These are phyloP conservation scores for Pipra filicauda DNA, from an alignment of 2,113 vertebrate genomes.

Conservation along the genomic window DNA sequence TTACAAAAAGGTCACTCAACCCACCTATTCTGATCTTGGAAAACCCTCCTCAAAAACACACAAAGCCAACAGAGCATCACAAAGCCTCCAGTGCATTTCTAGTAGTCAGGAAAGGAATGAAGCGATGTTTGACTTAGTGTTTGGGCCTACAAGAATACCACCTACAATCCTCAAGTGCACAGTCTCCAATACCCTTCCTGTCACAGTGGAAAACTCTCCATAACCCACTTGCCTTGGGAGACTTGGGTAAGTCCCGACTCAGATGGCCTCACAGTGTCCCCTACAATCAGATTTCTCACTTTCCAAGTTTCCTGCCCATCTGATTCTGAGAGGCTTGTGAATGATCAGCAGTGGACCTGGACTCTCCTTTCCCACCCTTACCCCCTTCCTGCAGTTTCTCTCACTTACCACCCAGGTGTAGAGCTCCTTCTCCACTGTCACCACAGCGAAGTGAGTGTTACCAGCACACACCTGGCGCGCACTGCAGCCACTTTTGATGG, in stretches of 20 bases:
- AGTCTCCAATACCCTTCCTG: not conserved
- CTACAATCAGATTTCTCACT: not conserved
- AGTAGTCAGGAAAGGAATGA: not conserved
- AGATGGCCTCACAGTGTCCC: not conserved
- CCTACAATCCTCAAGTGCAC: not conserved
- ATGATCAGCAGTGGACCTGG: not conserved
- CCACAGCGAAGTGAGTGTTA: conserved; percentile 96
- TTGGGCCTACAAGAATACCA: not conserved
- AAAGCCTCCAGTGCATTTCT: not conserved
- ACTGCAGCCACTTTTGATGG: conserved; percentile 93
- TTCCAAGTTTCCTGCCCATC: not conserved
- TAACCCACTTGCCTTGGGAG: not conserved
- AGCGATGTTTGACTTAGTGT: not conserved
- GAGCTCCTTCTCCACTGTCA: conserved; percentile 97
- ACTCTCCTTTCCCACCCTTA: not conserved
- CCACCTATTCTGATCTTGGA: not conserved
- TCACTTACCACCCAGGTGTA: conserved; percentile 98
- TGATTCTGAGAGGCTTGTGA: not conserved
- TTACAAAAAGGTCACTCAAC: not conserved
- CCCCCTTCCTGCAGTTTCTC: not conserved
- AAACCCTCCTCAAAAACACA: not conserved
- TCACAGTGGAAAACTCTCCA: not conserved
- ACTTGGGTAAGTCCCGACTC: not conserved
- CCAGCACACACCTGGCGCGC: conserved; percentile 96
- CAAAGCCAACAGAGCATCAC: not conserved